Base-by-base conservation (phyloP, 2,888 invertebrate genomes). In the Steinernema scapterisci region DNA sequence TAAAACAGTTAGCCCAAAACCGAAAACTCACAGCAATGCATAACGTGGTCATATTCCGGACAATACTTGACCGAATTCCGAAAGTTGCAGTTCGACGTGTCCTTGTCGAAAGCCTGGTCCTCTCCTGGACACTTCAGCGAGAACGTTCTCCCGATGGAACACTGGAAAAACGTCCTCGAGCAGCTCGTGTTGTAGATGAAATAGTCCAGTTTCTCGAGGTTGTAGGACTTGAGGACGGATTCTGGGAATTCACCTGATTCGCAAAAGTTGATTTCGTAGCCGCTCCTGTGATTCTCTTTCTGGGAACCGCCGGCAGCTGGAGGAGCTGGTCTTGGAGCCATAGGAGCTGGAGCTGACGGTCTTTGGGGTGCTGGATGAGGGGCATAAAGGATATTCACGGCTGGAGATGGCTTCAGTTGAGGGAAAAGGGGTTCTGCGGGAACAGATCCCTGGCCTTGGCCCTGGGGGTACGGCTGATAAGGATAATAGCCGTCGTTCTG, bases 41-140 rank as follows among this genome's bases (percentile, higher is more conserved):
- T 78, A 48, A 86, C 82, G 72, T 85, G 84, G 76, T 86, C 86
- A 77, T 86, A 86, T 56, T 87, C 85, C 9, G 86, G 85, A 75
- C 86, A 86, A 54, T 82, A 76, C 70, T 81, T 81, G 5, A 86
- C 82, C 21, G 84, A 82, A 56, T 82, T 81, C 63, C 78, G 79
- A 77, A 82, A 84, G 63, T 86, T 86, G 77, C 86, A 86, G 54
- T 82, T 85, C 38, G 78, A 78, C 0, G 85, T 86, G 13, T 78
- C 77, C 21, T 79, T 77, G 45, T 86, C 86, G 75, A 84, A 86
- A 1, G 86, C 84, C 75, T 86, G 79, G 19, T 82, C 81, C 11
- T 76, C 78, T 1, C 82, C 78, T 3, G 83, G 80, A 73, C 85
- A 85, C 56, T 74, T 75, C 21, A 87, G 75, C 63, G 80, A 70